Conservation (phyloP, 1,140 invertebrate genomes). For the Drosophila prosaltans region DNA sequence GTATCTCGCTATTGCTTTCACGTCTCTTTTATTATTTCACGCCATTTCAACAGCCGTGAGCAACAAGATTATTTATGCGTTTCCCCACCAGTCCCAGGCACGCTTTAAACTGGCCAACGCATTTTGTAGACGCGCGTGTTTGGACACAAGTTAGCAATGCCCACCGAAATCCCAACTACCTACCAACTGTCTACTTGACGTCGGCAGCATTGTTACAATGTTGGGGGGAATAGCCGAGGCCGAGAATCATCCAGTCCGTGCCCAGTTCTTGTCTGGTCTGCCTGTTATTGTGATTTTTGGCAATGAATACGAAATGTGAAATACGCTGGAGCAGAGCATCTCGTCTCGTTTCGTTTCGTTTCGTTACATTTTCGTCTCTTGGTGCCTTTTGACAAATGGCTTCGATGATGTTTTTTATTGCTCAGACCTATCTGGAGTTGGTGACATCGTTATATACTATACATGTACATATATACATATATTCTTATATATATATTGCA, state of each 20-base stretch:
- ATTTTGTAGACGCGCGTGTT: constrained; percentile 71
- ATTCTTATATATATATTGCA: not conserved
- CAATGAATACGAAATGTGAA: constrained; percentile 78
- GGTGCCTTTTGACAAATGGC: constrained; percentile 78
- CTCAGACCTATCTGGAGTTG: constrained; percentile 68
- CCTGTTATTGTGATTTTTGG: constrained; percentile 79
- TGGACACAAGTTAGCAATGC: constrained; percentile 69
- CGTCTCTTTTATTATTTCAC: constrained; percentile 81
- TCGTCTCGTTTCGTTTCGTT: constrained; percentile 28
- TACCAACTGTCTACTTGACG: constrained; percentile 64
- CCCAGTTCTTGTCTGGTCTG: constrained; percentile 26
- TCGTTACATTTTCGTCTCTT: constrained; percentile 29
- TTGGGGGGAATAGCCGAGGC: constrained; percentile 11
- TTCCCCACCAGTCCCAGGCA: constrained; percentile 65
- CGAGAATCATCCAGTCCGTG: constrained; percentile 5
- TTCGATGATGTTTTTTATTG: constrained; percentile 81
- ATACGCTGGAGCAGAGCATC: constrained; percentile 25
- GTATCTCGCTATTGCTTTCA: constrained; percentile 70
- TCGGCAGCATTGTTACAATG: constrained; percentile 50
- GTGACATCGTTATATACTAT: constrained; percentile 54
- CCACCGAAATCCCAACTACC: constrained; percentile 8
- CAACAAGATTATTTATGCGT: constrained; percentile 82
- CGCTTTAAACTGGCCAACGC: constrained; percentile 69
- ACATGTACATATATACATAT: constrained; percentile 14
- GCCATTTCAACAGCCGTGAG: constrained; percentile 82